Evolutionary conservation across 2,797 vertebrate species (phyloP), one percentile per base, ranked within the genome.

Genomic region (Tolypeutes matacus): DNA sequence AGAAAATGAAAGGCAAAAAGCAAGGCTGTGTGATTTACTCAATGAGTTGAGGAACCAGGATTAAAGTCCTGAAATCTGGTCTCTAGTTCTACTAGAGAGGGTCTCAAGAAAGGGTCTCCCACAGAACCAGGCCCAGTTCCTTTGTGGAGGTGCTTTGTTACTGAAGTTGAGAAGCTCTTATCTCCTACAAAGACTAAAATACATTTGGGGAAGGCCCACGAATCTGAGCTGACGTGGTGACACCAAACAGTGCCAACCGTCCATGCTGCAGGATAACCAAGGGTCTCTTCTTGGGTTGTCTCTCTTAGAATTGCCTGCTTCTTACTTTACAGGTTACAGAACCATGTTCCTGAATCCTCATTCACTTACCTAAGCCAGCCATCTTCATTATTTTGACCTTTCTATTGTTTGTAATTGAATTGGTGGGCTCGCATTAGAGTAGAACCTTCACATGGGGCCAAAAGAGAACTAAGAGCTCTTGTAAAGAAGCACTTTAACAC

Each of bases 391-490:
- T 60, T 87, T 72, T 92, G 39, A 62, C 39, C 53, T 84, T 85
- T 64, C 20, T 27, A 46, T 60, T 69, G 36, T 31, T 60, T 78
- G 53, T 93, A 62, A 87, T 69, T 76, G 49, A 91, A 82, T 76
- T 87, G 27, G 27, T 42, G 89, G 67, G 53, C 62, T 76, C 67
- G 53, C n/a, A 72, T 84, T 58, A 83, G n/a, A 76, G 60, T 21
- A 93, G n/a, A 95, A 77, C 17, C 27, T 96, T 80, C 69, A 49
- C 23, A 36, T 0, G 15, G 51, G 25, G 23, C 31, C 51, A 78
- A 90, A 93, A 67, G 56, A 93, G 53, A 92, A 76, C 23, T 51
- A 53, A 82, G 27, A 88, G 67, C 25, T 80, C 82, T 60, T 72
- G 25, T 1, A 92, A 95, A 93, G 58, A 78, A 70, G 14, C 14